A percentile compares a stretch with the other conserved stretches of the same genome.
Evolutionary conservation across 2,797 vertebrate genomes (phyloP).

Genomic region (Myotis daubentonii): DNA sequence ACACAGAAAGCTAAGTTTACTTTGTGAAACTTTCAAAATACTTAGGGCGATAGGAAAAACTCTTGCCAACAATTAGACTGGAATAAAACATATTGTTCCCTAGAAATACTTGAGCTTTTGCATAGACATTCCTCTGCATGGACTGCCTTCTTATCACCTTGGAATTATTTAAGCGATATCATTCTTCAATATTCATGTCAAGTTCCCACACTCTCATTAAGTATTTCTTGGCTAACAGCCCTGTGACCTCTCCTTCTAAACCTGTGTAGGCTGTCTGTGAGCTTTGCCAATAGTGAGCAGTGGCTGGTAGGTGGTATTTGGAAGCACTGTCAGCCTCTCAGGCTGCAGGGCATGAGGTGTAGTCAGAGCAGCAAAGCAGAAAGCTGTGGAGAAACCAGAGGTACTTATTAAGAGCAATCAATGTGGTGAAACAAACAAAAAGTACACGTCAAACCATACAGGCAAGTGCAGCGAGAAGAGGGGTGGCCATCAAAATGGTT

Average conservation of each 20-base stretch:
- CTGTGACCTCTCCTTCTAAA: background rate
- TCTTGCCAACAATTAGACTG: background rate
- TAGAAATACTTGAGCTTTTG: background rate
- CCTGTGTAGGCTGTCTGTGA: background rate
- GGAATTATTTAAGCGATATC: background rate
- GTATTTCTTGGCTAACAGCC: background rate
- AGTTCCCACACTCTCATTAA: background rate
- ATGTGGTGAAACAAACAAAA: background rate
- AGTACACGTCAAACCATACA: background rate
- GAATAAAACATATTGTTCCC: background rate
- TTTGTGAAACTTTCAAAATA: background rate
- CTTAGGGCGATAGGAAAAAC: background rate
- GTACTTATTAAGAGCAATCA: too few species aligned
- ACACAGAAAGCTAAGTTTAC: background rate
- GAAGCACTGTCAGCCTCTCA: background rate
- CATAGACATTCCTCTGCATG: background rate
- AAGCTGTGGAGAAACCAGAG: background rate
- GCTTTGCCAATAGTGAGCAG: background rate
- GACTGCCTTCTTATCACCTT: rapidly evolving
- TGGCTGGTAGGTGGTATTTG: too few species aligned
- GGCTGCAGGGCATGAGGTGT: rapidly evolving
- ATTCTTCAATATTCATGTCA: background rate
- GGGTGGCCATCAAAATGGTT: too few species aligned
- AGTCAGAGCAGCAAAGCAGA: background rate
- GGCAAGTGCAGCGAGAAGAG: background rate